Conservation (phyloP, 2,113 vertebrate species). For the Misgurnus anguillicaudatus region DNA sequence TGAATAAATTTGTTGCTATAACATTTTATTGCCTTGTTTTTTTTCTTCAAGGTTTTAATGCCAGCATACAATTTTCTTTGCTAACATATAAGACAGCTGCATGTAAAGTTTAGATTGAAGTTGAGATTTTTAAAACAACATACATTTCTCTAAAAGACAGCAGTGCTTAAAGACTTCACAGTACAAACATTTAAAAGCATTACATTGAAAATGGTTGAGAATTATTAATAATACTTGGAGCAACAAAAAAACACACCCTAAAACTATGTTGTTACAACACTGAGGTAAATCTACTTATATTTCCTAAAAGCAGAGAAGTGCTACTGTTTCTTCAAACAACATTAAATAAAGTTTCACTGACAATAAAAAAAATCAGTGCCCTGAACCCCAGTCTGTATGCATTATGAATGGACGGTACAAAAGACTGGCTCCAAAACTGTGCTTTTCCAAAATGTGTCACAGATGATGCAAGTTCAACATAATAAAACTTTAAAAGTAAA, state of each 20-base stretch:
- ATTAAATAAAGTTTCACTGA: background rate
- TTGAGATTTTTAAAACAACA: background rate
- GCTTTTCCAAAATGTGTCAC: no score
- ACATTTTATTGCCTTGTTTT: slow-evolving; percentile 44
- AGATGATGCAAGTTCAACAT: background rate
- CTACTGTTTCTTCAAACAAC: background rate
- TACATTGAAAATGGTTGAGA: background rate
- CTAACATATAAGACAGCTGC: background rate
- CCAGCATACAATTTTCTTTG: no score
- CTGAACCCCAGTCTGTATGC: background rate
- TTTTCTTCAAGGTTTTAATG: background rate
- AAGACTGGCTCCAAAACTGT: background rate
- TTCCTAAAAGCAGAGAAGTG: background rate
- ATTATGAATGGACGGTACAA: background rate
- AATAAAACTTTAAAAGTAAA: background rate
- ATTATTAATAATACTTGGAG: no score
- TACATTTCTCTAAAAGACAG: background rate
- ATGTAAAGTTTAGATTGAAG: background rate
- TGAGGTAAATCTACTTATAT: slow-evolving; percentile 2
- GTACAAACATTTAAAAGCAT: background rate
- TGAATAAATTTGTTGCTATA: slow-evolving; percentile 62
- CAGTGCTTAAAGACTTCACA: background rate
- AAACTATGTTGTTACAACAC: background rate
- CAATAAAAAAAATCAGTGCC: background rate
- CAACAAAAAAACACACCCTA: no score